Evolutionary conservation across 2,113 vertebrate species (phyloP), one percentile per base, ranked within the genome.

Genomic region (Sander lucioperca): DNA sequence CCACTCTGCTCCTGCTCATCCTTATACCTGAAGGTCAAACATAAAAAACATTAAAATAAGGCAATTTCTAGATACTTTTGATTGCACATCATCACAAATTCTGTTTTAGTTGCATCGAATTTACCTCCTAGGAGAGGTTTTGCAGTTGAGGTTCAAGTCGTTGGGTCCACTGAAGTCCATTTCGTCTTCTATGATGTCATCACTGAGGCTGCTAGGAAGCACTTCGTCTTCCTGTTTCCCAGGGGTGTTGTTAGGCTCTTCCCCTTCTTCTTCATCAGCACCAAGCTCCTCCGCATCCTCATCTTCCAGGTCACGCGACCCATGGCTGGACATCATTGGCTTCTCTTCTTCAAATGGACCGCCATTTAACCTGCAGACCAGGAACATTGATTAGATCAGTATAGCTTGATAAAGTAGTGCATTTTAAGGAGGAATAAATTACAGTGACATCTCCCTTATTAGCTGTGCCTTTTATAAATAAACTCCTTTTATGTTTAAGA

Each of bases 311-410:
- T 98, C 95, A 83, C 93, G 96, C 1, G 97, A 97, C 79, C 94
- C 96, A 25, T 93, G 97, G 88, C 95, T 93, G 66, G 94, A 87
- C 92, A 96, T 92, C 85, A 96, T 93, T 53, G 93, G 87, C 93
- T 99, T 99, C 79, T 97, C 97, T 61, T 97, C 97, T 85, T 97
- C 97, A 88, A 97, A 97, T 62, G 96, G 96, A 76, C 95, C 96
- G 57, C 97, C 96, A 74, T 98, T 99, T 90, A 98, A 95, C 91
- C 98, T 98, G 92, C 16, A 39, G 66, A 82, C 15, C 65, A 71
- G 19, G 12, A 64, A 47, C 48, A 58, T 45, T 0, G 13, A 74
- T 82, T 57, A 62, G 43, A 54, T 80, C n/a, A 68, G 19, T 50
- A 33, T 16, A 16, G 12, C 36, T 27, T 57, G 27, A 62, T 64